Evolutionary conservation across 2,113 vertebrate species (phyloP).

Genomic region (Myiagra hebetior): DNA sequence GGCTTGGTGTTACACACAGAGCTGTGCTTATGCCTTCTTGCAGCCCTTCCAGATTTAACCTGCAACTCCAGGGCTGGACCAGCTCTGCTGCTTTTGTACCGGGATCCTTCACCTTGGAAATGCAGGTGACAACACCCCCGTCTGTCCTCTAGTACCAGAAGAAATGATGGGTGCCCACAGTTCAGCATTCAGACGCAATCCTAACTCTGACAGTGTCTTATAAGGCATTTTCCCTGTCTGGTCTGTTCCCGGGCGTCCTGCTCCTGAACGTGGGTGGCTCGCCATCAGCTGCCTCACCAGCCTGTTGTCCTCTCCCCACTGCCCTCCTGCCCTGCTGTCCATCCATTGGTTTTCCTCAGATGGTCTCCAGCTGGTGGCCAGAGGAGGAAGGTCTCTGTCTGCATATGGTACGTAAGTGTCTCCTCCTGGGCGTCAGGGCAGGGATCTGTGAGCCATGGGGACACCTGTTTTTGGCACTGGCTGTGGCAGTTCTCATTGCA

Average conservation of each 20-base stretch:
- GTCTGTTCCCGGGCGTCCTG: not conserved
- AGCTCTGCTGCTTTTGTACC: not conserved
- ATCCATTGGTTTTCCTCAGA: not conserved
- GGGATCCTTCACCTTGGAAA: not conserved
- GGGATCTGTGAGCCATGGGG: fast-evolving
- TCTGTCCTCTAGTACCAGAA: not conserved
- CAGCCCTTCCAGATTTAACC: not conserved
- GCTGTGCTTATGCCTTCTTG: not conserved
- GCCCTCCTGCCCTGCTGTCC: not conserved
- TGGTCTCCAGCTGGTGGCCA: not conserved
- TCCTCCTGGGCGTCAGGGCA: not conserved
- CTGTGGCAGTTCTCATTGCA: not conserved
- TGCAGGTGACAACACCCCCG: fast-evolving
- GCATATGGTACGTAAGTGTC: not conserved
- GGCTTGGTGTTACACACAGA: not conserved
- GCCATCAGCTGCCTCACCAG: not conserved
- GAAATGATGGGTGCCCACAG: not conserved
- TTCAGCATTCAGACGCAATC: not conserved
- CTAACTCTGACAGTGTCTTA: not conserved
- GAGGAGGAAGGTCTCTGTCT: not conserved
- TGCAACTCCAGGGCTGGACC: not conserved
- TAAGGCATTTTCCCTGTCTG: not conserved
- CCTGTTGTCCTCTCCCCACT: not conserved
- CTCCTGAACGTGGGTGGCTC: not conserved
- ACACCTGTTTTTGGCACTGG: not conserved